Evolutionary conservation across 2,888 invertebrate genomes (phyloP), one percentile per base, ranked within the genome.

Genomic region (Reticulitermes lucifugus): DNA sequence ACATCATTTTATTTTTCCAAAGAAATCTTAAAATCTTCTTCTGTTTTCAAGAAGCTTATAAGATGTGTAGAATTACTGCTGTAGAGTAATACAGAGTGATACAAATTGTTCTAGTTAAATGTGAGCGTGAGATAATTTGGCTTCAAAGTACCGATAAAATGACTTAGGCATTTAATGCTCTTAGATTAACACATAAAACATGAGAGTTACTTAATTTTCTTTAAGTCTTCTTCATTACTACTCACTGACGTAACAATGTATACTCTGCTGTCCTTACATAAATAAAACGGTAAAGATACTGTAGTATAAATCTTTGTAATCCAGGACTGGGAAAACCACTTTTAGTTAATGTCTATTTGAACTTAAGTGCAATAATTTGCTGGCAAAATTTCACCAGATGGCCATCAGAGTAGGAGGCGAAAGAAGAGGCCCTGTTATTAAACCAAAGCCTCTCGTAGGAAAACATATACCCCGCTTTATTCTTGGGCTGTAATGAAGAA

Each of bases 381-480:
- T 73, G 41, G 73, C 73, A 73, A 73, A 41, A 73, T 35, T 41
- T 73, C 73, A 73, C 41, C 41, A 73, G 73, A 73, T 73, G 73
- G 73, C 22, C 12, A 18, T 41, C 12, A 18, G 2, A 35, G 29
- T 71, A 2, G 14, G 71, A 73, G 41, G 21, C 9, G 18, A 18
- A 73, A 14, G 21, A 41, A 73, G 71, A 35, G 71, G 7, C 29
- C 25, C 29, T 9, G 41, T 73, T 73, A 73, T 73, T 73, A 73
- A 73, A 41, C 3, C 41, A 41, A 25, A 65, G 6, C 65, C 65
- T 12, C 4, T 25, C 73, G 14, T 29, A 41, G 41, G 21, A 35
- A 71, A 71, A 18, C 71, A 25, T 4, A 14, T 29, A 5, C 41
- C 41, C 21, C 18, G 18, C 6, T 41, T 73, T 41, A 41, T 73